Conservation (phyloP, 2,113 vertebrate genomes). For the Pachyramphus minor region DNA sequence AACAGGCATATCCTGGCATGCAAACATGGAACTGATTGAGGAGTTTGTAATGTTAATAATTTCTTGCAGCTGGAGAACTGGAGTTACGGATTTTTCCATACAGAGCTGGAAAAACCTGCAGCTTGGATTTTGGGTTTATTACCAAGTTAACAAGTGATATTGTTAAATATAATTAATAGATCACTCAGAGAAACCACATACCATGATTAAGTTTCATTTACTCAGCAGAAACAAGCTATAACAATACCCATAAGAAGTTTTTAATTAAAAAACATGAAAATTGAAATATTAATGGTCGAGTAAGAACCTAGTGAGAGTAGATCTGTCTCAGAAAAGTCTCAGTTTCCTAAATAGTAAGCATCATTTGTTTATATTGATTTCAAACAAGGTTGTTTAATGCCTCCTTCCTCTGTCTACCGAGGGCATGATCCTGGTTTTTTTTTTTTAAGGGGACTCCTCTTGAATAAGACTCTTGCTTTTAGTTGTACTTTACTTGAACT, state of each 20-base stretch:
- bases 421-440: neutral
- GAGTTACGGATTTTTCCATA: neutral
- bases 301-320: neutral
- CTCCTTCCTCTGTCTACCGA: neutral
- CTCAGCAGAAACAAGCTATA: neutral
- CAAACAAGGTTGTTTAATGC: neutral
- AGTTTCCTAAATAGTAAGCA: neutral
- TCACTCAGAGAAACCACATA: neutral
- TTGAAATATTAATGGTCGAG: neutral
- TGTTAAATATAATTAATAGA: neutral
- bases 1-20: neutral
- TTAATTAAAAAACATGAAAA: neutral
- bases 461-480: neutral
- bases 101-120: neutral
- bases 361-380: neutral
- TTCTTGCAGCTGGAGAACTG: neutral
- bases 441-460: neutral
- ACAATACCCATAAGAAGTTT: neutral
- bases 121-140: neutral
- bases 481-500: neutral
- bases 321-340: neutral
- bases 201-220: neutral
- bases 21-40: fast-evolving
- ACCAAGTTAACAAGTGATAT: neutral
- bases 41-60: neutral